Conservation (phyloP, 2,113 vertebrate genomes). For the Calidris pugnax region DNA sequence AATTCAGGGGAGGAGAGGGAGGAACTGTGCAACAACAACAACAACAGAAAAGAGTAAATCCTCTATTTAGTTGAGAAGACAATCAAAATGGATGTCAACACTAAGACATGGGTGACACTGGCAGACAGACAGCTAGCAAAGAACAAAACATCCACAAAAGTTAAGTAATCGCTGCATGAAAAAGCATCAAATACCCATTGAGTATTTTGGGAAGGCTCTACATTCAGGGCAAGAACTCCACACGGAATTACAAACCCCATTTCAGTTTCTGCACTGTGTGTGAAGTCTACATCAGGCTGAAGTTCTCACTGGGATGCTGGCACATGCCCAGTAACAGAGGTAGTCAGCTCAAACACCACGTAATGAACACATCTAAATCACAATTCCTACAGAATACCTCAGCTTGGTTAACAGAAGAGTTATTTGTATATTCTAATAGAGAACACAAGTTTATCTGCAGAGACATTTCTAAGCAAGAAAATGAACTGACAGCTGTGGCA, state of each 20-base stretch:
- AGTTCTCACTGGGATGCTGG: neutral
- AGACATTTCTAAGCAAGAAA: neutral
- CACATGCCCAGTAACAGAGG: neutral
- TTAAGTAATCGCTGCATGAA: neutral
- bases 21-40: fast-evolving
- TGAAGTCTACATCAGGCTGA: neutral
- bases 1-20: neutral
- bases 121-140: neutral
- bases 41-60: neutral
- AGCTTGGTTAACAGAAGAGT: neutral
- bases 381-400: neutral
- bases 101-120: neutral
- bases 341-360: fast-evolving
- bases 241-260: neutral
- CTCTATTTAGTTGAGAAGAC: neutral
- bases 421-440: neutral
- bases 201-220: neutral
- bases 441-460: neutral
- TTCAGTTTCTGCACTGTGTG: neutral
- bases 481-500: neutral
- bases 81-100: neutral
- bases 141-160: fast-evolving
- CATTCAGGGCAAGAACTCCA: neutral
- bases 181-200: neutral
- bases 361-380: fast-evolving